phyloP scores from a whole-genome alignment of 2,888 invertebrate genomes.

The Rhabditoides inermis region DNA sequence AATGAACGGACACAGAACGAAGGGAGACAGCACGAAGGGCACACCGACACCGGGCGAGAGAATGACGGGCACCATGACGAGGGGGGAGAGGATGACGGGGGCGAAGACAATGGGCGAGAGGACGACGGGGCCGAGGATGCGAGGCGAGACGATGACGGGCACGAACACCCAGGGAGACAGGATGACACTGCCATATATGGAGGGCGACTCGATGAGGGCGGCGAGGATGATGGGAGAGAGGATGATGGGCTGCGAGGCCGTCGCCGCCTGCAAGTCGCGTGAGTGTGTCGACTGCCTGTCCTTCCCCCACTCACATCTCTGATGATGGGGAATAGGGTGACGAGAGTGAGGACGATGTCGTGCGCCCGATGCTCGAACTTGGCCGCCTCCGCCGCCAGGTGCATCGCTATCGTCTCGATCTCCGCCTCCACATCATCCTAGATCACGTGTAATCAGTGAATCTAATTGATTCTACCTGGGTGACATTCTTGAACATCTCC shows the following conservation, averaged over 20 bases:
- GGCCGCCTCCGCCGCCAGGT: constrained; percentile 19
- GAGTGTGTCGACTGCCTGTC: too few relatives aligned
- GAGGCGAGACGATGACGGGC: constrained; percentile 24
- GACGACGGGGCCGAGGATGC: constrained; percentile 23
- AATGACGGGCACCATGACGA: constrained; percentile 20
- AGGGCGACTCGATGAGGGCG: constrained; percentile 17
- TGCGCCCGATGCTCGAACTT: constrained; percentile 22
- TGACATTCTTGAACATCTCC: constrained; percentile 11
- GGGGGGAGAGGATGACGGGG: constrained; percentile 22
- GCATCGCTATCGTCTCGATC: constrained; percentile 21
- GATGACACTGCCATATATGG: constrained; percentile 9
- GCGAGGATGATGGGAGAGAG: constrained; percentile 17
- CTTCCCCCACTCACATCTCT: constrained; percentile 7
- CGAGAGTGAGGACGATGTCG: constrained; percentile 22
- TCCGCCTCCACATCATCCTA: constrained; percentile 12
- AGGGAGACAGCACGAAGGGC: constrained; percentile 28
- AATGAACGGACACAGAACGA: constrained; percentile 22
- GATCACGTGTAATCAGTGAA: constrained; percentile 4
- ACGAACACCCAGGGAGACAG: constrained; percentile 25
- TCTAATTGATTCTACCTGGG: not conserved
- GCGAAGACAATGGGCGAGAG: constrained; percentile 20
- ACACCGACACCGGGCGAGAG: constrained; percentile 15
- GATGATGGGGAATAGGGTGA: constrained; percentile 11
- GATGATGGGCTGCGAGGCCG: constrained; percentile 26
- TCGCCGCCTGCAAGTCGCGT: not conserved